A percentile compares a stretch with the other conserved stretches of the same genome.
These are phyloP conservation scores for Brachyhypopomus occidentalis DNA, from an alignment of 2,113 vertebrate genomes.

Conservation along the genomic window DNA sequence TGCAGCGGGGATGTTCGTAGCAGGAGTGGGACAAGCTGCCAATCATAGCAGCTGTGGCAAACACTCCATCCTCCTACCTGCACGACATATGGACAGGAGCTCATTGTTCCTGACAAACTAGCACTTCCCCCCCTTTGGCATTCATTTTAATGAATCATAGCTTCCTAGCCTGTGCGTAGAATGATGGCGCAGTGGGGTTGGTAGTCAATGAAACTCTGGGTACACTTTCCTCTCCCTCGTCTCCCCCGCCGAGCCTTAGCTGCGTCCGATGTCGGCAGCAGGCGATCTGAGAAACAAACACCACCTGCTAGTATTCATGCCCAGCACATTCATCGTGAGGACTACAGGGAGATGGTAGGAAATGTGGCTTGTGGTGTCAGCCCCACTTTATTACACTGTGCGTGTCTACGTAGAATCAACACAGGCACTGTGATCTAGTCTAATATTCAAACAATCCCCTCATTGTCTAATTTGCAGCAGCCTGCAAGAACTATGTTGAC, in stretches of 20 bases:
- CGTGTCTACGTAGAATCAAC: background rate
- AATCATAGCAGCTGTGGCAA: background rate
- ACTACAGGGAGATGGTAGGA: background rate
- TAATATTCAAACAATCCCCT: too few relatives aligned
- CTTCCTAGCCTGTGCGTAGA: background rate
- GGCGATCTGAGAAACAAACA: constrained; percentile 21
- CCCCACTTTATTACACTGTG: background rate
- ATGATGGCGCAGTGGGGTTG: background rate
- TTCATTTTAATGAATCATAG: background rate
- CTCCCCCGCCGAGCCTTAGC: constrained; percentile 5
- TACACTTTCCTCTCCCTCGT: background rate
- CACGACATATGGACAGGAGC: background rate
- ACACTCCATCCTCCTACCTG: constrained; percentile 15
- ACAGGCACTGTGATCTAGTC: too few relatives aligned
- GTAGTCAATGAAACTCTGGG: background rate
- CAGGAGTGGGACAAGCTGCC: constrained; percentile 2
- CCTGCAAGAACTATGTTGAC: too few relatives aligned
- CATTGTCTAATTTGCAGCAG: too few relatives aligned
- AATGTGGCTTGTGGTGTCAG: too few relatives aligned
- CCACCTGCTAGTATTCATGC: constrained; percentile 22
- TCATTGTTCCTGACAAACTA: constrained; percentile 4
- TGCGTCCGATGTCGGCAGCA: constrained; percentile 21
- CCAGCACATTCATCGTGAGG: background rate
- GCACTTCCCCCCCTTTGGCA: background rate
- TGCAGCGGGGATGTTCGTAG: constrained; percentile 12